A percentile compares a stretch with the other conserved stretches of the same genome.
Conservation (phyloP, 2,888 invertebrate genomes). For the Pseudoips prasinana region DNA sequence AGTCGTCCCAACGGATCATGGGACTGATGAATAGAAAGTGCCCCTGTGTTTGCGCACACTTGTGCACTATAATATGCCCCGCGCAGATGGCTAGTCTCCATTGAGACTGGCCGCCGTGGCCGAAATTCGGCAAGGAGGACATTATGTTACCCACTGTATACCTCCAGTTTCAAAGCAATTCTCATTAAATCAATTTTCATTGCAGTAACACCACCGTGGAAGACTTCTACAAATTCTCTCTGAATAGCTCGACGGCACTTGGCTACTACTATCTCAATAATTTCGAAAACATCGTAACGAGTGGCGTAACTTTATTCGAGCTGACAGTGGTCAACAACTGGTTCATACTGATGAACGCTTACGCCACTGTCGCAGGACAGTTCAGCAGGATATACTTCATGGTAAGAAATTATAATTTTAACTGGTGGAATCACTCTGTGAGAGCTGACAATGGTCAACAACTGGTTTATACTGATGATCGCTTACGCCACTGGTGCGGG, state of each 20-base stretch:
- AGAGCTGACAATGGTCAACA: conserved; percentile 95
- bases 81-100: too few species aligned
- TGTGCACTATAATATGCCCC: too few species aligned
- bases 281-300: conserved; percentile 89
- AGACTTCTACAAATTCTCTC: conserved; percentile 88
- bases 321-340: conserved; percentile 96
- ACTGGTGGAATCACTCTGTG: too few species aligned
- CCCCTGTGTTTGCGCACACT: too few species aligned
- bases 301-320: conserved; percentile 93
- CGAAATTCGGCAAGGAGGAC: too few species aligned
- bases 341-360: conserved; percentile 96
- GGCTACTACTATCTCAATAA: conserved; percentile 95
- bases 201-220: conserved; percentile 91
- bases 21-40: too few species aligned
- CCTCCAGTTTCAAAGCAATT: too few species aligned
- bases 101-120: too few species aligned
- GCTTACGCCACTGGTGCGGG: conserved; percentile 88
- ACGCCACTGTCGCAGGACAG: conserved; percentile 85
- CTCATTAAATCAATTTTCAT: too few species aligned
- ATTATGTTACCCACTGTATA: too few species aligned
- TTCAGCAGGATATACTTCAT: conserved; percentile 93
- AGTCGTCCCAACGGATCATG: too few species aligned
- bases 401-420: too few species aligned
- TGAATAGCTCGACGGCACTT: conserved; percentile 85
- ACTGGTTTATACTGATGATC: conserved; percentile 96